Evolutionary conservation across 2,113 vertebrate species (phyloP), one percentile per base, ranked within the genome.

Genomic region (Strix uralensis): DNA sequence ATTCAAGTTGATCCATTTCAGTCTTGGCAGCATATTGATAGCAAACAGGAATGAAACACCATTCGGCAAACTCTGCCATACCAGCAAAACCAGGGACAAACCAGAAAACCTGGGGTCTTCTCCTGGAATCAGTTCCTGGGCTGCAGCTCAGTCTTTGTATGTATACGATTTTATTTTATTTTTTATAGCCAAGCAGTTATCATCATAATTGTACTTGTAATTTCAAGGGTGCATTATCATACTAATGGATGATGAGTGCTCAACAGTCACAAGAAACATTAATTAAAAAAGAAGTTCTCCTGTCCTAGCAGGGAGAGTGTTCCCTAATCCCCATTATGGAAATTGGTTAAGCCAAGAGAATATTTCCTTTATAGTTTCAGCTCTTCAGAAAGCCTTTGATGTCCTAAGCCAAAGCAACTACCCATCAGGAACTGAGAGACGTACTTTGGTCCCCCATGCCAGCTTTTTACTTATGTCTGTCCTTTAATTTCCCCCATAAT

Each of bases 321-420:
- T 96, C 71, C 84, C 88, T 96, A 77, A 91, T 79, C 80, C 79
- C 59, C 84, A 95, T 88, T 95, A 96, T 87, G 81, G 84, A 94
- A 96, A 90, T 92, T 79, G 66, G 63, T 90, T 95, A 96, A 95
- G 54, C 63, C 74, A 84, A 86, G 81, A 83, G 88, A 95, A 90
- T 80, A 93, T 96, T 92, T 92, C 52, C 80, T 94, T 93, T 80
- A 86, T 66, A 61, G 81, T 67, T 96, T 88, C 71, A 91, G 87
- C 70, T 94, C 73, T 86, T 80, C 79, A 87, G 66, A 96, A 97
- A 95, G 87, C 61, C 67, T 92, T 92, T 87, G 83, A 91, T 91
- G 70, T 88, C 81, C 81, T 86, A 83, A 96, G 94, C 91, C 96
- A 95, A 91, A 86, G 91, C 62, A 96, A 73, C 47, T 59, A 46